Conservation (phyloP, 2,113 vertebrate genomes). For the Sciurus niger region DNA sequence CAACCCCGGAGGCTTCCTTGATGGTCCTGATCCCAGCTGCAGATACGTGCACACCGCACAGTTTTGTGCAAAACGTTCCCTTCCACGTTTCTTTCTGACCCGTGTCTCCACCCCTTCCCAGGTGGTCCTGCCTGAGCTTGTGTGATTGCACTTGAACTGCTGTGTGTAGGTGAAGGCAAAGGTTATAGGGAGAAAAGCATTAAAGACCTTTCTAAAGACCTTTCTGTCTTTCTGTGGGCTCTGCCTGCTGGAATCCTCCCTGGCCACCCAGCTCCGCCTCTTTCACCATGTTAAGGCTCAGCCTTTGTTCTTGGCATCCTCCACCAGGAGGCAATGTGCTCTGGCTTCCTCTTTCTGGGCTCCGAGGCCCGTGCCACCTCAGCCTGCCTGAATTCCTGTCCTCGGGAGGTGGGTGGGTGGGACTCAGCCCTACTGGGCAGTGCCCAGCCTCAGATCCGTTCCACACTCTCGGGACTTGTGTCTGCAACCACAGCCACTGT, state of each 20-base stretch:
- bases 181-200: not conserved
- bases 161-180: not conserved
- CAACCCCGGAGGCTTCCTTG: fast-evolving
- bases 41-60: fast-evolving
- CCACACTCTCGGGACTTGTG: not conserved
- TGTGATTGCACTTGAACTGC: slow-evolving; percentile 28
- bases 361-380: not conserved
- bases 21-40: not conserved
- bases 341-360: not conserved
- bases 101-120: not conserved
- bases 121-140: not conserved
- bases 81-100: not conserved
- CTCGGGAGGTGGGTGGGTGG: fast-evolving
- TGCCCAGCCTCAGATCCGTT: too few relatives aligned
- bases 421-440: not conserved
- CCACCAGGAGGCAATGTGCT: not conserved
- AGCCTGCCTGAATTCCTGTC: not conserved
- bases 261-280: not conserved
- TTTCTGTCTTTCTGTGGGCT: not conserved
- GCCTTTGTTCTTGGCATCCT: not conserved
- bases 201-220: not conserved
- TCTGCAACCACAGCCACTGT: not conserved
- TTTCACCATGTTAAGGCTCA: not conserved
- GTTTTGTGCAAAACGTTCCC: not conserved
- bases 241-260: not conserved